These are phyloP conservation scores for Diachrysia chrysitis DNA, from an alignment of 2,888 invertebrate genomes.

Conservation along the genomic window DNA sequence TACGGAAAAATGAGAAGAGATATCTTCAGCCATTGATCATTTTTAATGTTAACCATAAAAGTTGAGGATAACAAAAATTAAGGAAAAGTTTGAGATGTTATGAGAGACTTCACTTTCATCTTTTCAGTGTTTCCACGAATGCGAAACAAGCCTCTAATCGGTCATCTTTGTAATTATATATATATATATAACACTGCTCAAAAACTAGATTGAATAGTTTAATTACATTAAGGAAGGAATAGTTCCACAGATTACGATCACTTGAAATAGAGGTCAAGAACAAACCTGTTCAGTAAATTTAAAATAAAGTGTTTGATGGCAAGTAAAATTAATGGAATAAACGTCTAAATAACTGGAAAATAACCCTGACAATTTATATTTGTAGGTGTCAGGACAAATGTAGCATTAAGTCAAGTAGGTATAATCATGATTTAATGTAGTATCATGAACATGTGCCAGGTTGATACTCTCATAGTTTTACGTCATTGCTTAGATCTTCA, in stretches of 20 bases:
- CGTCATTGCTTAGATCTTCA: neutral
- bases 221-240: neutral
- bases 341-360: neutral
- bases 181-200: no score
- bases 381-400: neutral
- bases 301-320: slow-evolving; percentile 3
- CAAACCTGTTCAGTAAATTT: neutral
- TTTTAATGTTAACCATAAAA: no score
- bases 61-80: no score
- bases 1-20: no score
- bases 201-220: neutral
- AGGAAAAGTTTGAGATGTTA: no score
- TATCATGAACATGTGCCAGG: neutral
- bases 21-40: no score
- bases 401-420: neutral
- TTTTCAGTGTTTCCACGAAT: no score
- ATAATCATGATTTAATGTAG: neutral
- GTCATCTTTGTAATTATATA: no score
- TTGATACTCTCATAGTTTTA: neutral
- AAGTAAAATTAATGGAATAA: neutral
- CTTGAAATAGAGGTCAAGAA: neutral
- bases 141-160: no score
- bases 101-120: no score
- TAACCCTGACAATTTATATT: slow-evolving; percentile 2
- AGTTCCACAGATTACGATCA: neutral